These are phyloP conservation scores for Eulemur rufifrons DNA, from an alignment of 2,113 vertebrate species.

Conservation along the genomic window DNA sequence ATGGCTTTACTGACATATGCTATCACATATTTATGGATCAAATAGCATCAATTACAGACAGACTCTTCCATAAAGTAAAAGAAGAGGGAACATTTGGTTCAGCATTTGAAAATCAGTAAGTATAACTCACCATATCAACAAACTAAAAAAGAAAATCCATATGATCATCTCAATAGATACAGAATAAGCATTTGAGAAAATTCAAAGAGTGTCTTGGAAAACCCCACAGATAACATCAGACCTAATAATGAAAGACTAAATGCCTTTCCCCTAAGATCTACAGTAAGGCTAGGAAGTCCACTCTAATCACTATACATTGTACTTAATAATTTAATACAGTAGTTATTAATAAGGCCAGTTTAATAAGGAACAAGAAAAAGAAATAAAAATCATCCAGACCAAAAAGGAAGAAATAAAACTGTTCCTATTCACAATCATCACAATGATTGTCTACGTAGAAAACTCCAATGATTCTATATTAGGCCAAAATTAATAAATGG, in stretches of 20 bases:
- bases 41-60: background rate
- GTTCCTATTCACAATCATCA: background rate
- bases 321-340: background rate
- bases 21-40: background rate
- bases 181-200: background rate
- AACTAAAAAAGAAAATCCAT: background rate
- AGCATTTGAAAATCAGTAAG: background rate
- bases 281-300: background rate
- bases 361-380: constrained; percentile 8
- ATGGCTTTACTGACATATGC: background rate
- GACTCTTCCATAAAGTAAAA: background rate
- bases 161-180: background rate
- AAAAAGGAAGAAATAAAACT: background rate
- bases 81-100: background rate
- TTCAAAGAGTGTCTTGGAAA: background rate
- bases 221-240: background rate
- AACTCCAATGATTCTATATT: background rate
- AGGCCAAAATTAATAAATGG: background rate
- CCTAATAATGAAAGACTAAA: background rate
- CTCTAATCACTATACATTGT: background rate
- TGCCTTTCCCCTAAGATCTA: background rate
- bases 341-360: background rate
- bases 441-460: background rate
- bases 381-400: background rate
- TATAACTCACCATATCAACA: background rate